These are phyloP conservation scores for Campoplex nolae DNA, from an alignment of 2,888 invertebrate species.

Conservation along the genomic window DNA sequence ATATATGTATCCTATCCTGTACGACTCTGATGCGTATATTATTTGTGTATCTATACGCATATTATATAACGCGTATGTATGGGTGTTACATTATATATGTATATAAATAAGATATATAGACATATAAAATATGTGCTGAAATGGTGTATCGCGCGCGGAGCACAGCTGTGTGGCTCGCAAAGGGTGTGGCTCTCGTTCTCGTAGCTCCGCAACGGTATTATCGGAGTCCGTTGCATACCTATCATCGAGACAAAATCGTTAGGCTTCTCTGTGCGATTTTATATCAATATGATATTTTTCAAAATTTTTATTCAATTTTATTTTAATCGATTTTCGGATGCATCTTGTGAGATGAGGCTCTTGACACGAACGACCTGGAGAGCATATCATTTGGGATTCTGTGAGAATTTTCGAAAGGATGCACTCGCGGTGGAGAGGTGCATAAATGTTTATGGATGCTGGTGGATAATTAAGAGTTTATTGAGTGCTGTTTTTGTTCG, in stretches of 20 bases:
- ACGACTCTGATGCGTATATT: conserved; percentile 55
- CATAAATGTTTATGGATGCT: neutral
- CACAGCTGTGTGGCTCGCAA: conserved; percentile 69
- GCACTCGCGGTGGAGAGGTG: neutral
- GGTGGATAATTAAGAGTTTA: neutral
- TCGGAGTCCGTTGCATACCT: conserved; percentile 77
- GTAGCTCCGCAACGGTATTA: conserved; percentile 81
- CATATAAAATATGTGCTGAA: conserved; percentile 42
- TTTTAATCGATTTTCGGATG: neutral
- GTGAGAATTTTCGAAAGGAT: neutral
- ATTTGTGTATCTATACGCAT: conserved; percentile 49
- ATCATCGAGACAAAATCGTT: conserved; percentile 75
- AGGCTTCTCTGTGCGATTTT: conserved; percentile 29
- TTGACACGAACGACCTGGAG: neutral
- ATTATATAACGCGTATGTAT: conserved; percentile 56
- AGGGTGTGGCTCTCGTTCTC: conserved; percentile 74
- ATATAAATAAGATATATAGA: conserved; percentile 26
- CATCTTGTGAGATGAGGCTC: neutral
- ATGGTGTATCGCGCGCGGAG: conserved; percentile 51
- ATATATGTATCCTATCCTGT: conserved; percentile 63
- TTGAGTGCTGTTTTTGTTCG: neutral
- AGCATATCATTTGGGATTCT: neutral
- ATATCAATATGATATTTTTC: conserved; percentile 21
- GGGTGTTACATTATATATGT: conserved; percentile 32
- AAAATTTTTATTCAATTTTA: neutral